Base-by-base conservation (phyloP, 2,113 vertebrate species). In the Burhinus bistriatus region DNA sequence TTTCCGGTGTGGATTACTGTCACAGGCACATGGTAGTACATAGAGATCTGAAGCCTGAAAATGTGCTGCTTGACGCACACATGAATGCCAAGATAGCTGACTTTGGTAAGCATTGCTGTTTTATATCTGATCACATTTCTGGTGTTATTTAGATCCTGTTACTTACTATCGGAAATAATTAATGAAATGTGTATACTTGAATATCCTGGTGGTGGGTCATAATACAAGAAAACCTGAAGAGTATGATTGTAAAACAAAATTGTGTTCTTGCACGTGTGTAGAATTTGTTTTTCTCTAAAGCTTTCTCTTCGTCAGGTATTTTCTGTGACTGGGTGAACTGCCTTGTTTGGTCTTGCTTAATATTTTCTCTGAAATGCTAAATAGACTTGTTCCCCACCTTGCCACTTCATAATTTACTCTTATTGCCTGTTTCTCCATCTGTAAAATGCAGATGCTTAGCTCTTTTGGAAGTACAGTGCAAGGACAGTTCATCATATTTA, bases 71-170 rank as follows among this genome's bases (percentile, higher is more conserved):
- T 45, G 45, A 45, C 18, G 45, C 44, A 16, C 44, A 44, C 44
- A 44, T 44, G 44, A 44, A 44, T 44, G 44, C 44, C 44, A 44
- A 44, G 44, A 44, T 44, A 44, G 44, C 99, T 40, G 99, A 99
- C 95, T 99, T 99, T 72, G 99, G 99, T 99, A 96, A 98, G 99
- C 81, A 59, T 29, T 36, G 15, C 40, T 38, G 52, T 80, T 77
- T 65, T 59, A 29, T 20, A 36, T 18, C 55, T 78, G 30, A 54
- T 81, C 47, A 32, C 51, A 12, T 30, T 80, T 72, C 11, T 69
- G 45, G 17, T 30, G 36, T 70, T 90, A 9, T 77, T 90, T 47
- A 65, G 44, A 57, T 90, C 45, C 59, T 57, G n/a, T 36, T 78
- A 59, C 36, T 69, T 59, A 36, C 47, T 70, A 25, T 77, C 34